Evolutionary conservation across 1,140 invertebrate genomes (phyloP).

Genomic region (Drosophila varians): DNA sequence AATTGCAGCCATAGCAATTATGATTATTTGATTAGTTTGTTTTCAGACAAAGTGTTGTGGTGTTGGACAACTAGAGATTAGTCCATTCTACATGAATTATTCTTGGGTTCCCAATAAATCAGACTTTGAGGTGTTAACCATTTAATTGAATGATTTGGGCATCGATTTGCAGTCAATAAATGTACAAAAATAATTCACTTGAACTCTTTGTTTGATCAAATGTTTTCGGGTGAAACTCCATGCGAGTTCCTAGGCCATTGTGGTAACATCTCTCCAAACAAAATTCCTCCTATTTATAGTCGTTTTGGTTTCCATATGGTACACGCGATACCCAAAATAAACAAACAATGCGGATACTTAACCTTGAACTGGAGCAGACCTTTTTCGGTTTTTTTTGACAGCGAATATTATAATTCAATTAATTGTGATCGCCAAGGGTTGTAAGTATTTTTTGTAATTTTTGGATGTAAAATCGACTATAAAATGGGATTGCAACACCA

Average conservation of each 20-base stretch:
- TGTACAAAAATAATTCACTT: background rate
- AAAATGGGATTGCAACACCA: constrained; percentile 13
- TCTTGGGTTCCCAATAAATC: background rate
- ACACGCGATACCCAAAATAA: constrained; percentile 4
- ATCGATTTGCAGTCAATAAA: background rate
- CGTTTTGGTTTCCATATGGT: background rate
- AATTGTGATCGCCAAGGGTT: background rate
- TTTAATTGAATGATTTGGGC: background rate
- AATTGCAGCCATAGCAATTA: constrained; percentile 2
- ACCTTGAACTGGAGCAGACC: constrained; percentile 18
- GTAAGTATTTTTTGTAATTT: constrained; percentile 15
- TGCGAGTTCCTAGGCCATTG: background rate
- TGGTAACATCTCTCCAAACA: background rate
- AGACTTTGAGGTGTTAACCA: background rate
- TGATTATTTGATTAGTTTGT: constrained; percentile 32
- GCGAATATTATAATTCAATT: background rate
- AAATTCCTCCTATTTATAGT: background rate
- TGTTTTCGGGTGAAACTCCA: background rate
- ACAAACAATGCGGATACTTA: constrained; percentile 13
- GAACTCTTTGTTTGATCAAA: background rate
- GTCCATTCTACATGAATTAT: too few relatives aligned
- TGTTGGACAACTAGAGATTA: too few relatives aligned
- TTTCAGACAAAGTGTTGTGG: constrained; percentile 1
- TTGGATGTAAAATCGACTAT: background rate
- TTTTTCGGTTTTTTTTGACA: background rate